Evolutionary conservation across 2,113 vertebrate species (phyloP).

Genomic region (Callopanchax toddi): DNA sequence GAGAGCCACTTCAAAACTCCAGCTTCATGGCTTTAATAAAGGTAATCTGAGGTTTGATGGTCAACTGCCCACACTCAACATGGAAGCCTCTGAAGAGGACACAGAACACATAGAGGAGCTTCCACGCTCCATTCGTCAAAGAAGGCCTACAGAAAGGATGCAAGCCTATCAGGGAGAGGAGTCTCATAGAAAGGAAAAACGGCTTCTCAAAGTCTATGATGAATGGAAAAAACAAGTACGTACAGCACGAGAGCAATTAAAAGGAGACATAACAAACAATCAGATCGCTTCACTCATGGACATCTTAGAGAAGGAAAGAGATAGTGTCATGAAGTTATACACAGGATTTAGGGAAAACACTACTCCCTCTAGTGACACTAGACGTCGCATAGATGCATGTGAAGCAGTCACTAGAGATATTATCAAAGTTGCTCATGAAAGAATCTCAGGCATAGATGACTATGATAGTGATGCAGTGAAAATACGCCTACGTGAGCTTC

Average conservation of each 20-base stretch:
- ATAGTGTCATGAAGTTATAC: no score
- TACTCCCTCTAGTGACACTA: no score
- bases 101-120: neutral
- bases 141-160: neutral
- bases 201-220: neutral
- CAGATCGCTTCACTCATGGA: no score
- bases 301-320: no score
- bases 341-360: no score
- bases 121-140: neutral
- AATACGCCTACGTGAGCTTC: neutral
- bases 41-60: neutral
- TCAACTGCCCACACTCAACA: neutral
- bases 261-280: no score
- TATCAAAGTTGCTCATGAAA: neutral
- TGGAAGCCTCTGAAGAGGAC: neutral
- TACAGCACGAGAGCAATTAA: no score
- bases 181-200: neutral
- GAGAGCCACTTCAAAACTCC: constrained; percentile 2
- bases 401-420: no score
- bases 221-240: no score
- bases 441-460: neutral
- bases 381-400: no score
- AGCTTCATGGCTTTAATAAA: neutral
- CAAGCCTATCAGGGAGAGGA: neutral
- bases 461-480: neutral